Evolutionary conservation across 2,797 vertebrate genomes (phyloP).

Genomic region (Apogon talboti): DNA sequence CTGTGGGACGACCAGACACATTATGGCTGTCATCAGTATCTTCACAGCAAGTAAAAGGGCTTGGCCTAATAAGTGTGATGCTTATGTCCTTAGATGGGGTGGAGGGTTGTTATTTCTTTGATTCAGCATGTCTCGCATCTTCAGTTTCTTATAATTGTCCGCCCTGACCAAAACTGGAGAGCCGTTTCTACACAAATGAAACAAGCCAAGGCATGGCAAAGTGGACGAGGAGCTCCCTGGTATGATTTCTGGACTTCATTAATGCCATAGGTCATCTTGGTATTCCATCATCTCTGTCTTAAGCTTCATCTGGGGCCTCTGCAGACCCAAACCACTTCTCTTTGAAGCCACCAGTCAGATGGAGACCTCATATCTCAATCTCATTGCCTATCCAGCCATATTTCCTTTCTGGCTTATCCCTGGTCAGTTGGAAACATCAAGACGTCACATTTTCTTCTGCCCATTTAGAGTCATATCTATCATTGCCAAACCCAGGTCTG

Average conservation of each 20-base stretch:
- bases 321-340: slow-evolving; percentile 50
- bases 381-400: slow-evolving; percentile 78
- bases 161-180: too few species aligned
- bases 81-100: slow-evolving; percentile 25
- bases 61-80: slow-evolving; percentile 23
- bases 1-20: slow-evolving; percentile 82
- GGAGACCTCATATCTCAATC: slow-evolving; percentile 75
- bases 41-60: slow-evolving; percentile 62
- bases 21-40: slow-evolving; percentile 81
- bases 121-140: slow-evolving; percentile 11
- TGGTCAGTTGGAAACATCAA: slow-evolving; percentile 80
- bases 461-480: slow-evolving; percentile 77
- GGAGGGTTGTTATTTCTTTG: slow-evolving; percentile 13
- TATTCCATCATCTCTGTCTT: slow-evolving; percentile 69
- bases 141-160: not conserved
- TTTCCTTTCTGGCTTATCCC: slow-evolving; percentile 80
- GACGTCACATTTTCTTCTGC: slow-evolving; percentile 77
- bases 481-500: slow-evolving; percentile 69
- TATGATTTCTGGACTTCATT: slow-evolving; percentile 39
- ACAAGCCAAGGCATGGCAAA: not conserved
- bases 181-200: not conserved
- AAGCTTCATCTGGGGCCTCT: slow-evolving; percentile 69
- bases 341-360: slow-evolving; percentile 77
- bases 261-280: slow-evolving; percentile 73
- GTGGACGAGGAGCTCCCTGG: slow-evolving; percentile 21